phyloP scores from a whole-genome alignment of 2,113 vertebrate genomes.

The Lagenorhynchus albirostris region DNA sequence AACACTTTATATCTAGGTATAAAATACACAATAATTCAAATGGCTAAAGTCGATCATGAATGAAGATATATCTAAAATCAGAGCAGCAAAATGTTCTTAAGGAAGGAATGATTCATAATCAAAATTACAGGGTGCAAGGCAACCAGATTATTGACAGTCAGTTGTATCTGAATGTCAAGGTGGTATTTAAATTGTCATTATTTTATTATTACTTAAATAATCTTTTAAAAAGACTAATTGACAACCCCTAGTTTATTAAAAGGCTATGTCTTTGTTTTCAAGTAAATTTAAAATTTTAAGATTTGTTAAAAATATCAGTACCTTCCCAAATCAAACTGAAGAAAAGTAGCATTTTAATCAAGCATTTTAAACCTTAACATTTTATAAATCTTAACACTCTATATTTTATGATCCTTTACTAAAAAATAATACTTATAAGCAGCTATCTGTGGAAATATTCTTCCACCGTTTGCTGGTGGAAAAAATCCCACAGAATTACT shows the following conservation, averaged over 20 bases:
- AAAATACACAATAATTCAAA: not conserved
- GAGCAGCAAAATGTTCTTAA: not conserved
- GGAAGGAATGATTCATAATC: not conserved
- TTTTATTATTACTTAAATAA: slow-evolving; percentile 5
- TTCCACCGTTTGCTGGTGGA: not conserved
- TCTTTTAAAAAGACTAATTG: not conserved
- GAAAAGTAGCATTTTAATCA: not conserved
- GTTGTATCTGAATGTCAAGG: not conserved
- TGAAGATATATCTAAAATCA: not conserved
- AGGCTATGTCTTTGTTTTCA: not conserved
- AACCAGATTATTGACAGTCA: not conserved
- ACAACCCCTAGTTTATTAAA: not conserved
- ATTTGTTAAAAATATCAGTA: slow-evolving; percentile 19
- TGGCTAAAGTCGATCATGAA: not conserved
- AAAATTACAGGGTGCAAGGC: not conserved
- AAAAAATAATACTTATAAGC: not conserved
- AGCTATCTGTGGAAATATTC: not conserved
- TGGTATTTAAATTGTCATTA: not conserved
- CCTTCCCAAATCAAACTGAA: not conserved
- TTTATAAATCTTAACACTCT: not conserved
- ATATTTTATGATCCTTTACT: not conserved
- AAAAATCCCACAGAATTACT: not conserved
- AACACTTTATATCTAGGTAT: not conserved
- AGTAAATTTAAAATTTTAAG: not conserved
- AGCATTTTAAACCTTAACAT: not conserved